Conservation (phyloP, 1,140 invertebrate species). For the Olivierus martensii region DNA sequence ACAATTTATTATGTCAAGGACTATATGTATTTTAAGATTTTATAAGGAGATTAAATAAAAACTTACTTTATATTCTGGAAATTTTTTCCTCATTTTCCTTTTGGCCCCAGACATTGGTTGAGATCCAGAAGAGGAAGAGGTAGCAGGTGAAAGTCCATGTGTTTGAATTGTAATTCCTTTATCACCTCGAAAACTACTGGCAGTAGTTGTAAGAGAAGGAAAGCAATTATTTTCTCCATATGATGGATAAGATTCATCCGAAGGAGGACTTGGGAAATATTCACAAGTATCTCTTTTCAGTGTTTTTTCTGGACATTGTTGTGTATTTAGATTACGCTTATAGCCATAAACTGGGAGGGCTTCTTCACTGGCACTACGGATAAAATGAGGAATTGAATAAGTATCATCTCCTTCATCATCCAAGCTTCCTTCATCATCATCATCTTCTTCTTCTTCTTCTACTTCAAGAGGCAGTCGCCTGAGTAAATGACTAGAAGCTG, state of each 20-base stretch:
- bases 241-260: conserved; percentile 17
- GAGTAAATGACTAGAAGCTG: conserved; percentile 1
- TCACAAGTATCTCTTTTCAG: conserved; percentile 20
- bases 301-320: conserved; percentile 15
- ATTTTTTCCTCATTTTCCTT: conserved; percentile 17
- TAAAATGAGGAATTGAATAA: conserved; percentile 82
- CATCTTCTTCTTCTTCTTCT: conserved; percentile 15
- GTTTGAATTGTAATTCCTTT: neutral
- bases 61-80: conserved; percentile 17
- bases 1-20: too few species aligned
- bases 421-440: conserved; percentile 32
- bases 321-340: conserved; percentile 18
- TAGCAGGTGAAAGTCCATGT: conserved; percentile 10
- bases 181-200: neutral
- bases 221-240: conserved; percentile 17
- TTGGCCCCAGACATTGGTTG: conserved; percentile 14
- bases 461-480: conserved; percentile 4
- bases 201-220: conserved; percentile 8
- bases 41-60: too few species aligned
- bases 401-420: conserved; percentile 70
- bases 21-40: too few species aligned
- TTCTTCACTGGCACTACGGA: conserved; percentile 79
- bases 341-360: conserved; percentile 38
- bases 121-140: conserved; percentile 13
- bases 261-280: conserved; percentile 21